A percentile compares a stretch with the other conserved stretches of the same genome.
Evolutionary conservation across 2,113 vertebrate species (phyloP).

Genomic region (human): DNA sequence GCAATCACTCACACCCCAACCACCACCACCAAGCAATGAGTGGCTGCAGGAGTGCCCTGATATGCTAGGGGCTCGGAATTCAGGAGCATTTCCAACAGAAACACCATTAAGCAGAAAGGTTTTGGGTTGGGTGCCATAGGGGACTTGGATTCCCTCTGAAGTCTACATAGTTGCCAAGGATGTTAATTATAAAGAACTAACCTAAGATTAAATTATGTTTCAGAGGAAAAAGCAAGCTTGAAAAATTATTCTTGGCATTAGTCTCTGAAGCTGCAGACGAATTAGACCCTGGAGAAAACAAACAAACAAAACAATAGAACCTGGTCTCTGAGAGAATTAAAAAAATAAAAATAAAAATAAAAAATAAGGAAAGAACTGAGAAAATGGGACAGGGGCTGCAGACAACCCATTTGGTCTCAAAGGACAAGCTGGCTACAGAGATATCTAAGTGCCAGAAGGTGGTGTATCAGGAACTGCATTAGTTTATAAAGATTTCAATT

Average conservation of each 20-base stretch:
- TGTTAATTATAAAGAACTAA: neutral
- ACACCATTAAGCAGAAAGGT: neutral
- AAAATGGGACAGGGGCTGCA: neutral
- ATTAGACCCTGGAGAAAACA: neutral
- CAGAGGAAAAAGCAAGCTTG: neutral
- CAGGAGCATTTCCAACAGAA: neutral
- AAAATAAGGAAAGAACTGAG: neutral
- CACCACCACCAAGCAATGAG: no score
- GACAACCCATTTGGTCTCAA: neutral
- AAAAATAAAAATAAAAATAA: neutral
- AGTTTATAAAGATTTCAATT: neutral
- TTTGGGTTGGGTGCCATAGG: neutral
- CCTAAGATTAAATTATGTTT: neutral
- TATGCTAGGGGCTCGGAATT: accelerated
- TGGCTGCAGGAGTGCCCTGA: no score
- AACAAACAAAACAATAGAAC: neutral
- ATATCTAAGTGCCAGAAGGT: accelerated
- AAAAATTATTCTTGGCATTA: neutral
- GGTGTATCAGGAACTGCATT: neutral
- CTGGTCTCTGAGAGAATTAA: neutral
- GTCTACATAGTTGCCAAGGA: neutral
- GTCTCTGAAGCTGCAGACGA: neutral
- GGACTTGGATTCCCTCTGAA: neutral
- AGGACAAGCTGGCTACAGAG: neutral
- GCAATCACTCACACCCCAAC: accelerated